phyloP scores from a whole-genome alignment of 2,888 invertebrate genomes.

The Oithona nana region DNA sequence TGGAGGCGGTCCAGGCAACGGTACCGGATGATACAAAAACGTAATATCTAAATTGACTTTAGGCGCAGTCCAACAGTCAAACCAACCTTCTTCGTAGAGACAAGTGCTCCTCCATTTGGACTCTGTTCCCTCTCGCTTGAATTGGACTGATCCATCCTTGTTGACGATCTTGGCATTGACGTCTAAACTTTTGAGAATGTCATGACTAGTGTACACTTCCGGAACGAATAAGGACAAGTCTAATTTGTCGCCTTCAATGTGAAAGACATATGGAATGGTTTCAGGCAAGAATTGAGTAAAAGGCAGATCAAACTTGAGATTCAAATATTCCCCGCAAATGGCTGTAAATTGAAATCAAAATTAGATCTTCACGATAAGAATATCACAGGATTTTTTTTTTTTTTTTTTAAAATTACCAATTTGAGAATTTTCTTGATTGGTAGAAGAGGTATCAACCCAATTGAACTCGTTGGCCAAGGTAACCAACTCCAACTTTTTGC shows the following conservation, averaged over 20 bases:
- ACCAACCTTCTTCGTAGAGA: constrained; percentile 47
- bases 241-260: constrained; percentile 57
- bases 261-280: constrained; percentile 45
- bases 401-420: too few relatives aligned
- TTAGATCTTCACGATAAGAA: background rate
- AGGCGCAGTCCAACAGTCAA: constrained; percentile 89
- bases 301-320: constrained; percentile 53
- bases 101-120: constrained; percentile 2
- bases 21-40: constrained; percentile 79
- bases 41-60: constrained; percentile 76
- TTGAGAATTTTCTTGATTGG: constrained; percentile 33
- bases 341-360: too few relatives aligned
- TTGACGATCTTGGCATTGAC: constrained; percentile 70
- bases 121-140: constrained; percentile 42
- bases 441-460: constrained; percentile 92
- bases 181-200: constrained; percentile 60
- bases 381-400: background rate
- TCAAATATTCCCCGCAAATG: background rate
- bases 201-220: constrained; percentile 69
- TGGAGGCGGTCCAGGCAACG: constrained; percentile 64
- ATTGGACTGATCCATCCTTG: constrained; percentile 38
- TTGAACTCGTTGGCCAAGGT: constrained; percentile 88
- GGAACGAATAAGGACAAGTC: constrained; percentile 76
- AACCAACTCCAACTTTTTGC: constrained; percentile 67
- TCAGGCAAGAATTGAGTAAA: constrained; percentile 83